Evolutionary conservation across 2,888 invertebrate species (phyloP), one percentile per base, ranked within the genome.

Genomic region (Trissoscelio sp.): DNA sequence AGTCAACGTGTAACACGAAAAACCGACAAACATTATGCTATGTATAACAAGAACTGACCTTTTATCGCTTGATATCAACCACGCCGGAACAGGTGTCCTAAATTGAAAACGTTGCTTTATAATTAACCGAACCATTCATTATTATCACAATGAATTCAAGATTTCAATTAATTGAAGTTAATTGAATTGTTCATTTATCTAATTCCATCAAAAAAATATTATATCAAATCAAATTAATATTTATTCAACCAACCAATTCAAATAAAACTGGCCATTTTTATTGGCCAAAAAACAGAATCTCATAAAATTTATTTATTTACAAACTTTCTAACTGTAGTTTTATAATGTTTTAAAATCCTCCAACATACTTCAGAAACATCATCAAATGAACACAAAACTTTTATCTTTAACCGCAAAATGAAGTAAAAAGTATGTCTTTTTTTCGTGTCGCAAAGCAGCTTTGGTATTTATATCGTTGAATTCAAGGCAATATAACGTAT

Each of bases 21-120:
- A 70, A 48, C 24, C 39, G 58, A 48, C 31, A 55, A 46, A 57
- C 24, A 48, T 58, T 58, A 22, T 24, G 24, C 22, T 48, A 48
- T 37, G 48, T 37, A 46, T 28, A 18, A 58, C 58, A 20, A 46
- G 42, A 34, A 48, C 37, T 70, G 58, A 70, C 70, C 70, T 70
- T 70, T 70, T 70, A 70, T 70, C 58, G 48, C 24, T 31, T 58
- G 24, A n/a, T 37, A 37, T 70, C 48, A 55, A 48, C 55, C 44
- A 18, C 28, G 31, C 4, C 44, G 12, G 39, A 58, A 70, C 58
- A 70, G 51, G 58, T 70, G 58, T 34, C 58, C 48, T 22, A 58
- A 70, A 70, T 58, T 39, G 24, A 11, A 39, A 48, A 70, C 22
- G 22, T 34, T 7, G 11, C 14, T 9, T 42, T 42, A 16, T 6